Percentiles rank a stretch among this genome's conserved stretches.
Conservation (phyloP, 2,797 vertebrate genomes). For the Falco peregrinus region DNA sequence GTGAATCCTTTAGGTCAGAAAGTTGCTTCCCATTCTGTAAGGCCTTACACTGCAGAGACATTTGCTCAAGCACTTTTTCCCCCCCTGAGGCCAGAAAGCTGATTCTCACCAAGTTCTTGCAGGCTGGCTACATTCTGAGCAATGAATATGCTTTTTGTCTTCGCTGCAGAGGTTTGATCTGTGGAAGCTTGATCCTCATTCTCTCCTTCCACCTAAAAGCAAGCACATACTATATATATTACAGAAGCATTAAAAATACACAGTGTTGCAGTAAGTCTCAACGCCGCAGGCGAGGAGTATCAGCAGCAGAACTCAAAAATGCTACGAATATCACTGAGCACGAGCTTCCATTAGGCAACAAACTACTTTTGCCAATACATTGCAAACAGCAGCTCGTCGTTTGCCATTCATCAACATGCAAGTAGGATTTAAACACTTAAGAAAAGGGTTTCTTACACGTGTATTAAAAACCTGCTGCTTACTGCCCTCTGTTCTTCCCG, state of each 20-base stretch:
- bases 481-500: neutral
- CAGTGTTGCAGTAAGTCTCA: fast-evolving
- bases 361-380: neutral
- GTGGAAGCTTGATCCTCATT: conserved; percentile 86
- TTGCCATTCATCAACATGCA: neutral
- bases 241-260: neutral
- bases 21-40: neutral
- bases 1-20: neutral
- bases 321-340: neutral
- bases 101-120: conserved; percentile 92
- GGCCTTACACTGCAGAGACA: neutral
- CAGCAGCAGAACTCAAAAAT: neutral
- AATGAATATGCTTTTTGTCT: conserved; percentile 96
- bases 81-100: neutral
- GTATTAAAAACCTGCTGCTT: neutral
- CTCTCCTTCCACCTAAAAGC: conserved; percentile 88
- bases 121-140: conserved; percentile 98
- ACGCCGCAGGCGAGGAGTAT: neutral
- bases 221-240: neutral
- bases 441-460: neutral
- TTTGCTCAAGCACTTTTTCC: neutral
- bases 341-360: neutral
- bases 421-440: neutral
- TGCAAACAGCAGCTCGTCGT: neutral
- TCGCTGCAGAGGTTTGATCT: conserved; percentile 90